phyloP scores from a whole-genome alignment of 2,113 vertebrate species.

The Cyrtonyx montezumae region DNA sequence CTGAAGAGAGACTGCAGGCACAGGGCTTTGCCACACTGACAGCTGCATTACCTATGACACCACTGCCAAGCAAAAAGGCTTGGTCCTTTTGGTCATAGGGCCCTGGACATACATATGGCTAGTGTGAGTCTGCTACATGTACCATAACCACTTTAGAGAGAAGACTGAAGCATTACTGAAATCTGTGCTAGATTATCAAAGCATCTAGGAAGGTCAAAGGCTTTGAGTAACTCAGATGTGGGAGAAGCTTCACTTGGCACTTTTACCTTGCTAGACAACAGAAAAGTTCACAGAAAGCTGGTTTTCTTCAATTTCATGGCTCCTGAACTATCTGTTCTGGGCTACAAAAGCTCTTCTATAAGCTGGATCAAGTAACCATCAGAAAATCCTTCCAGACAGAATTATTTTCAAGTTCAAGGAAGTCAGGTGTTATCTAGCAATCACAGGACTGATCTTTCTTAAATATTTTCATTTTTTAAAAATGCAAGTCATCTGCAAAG shows the following conservation, averaged over 20 bases:
- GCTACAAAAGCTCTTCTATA: neutral
- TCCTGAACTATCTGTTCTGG: neutral
- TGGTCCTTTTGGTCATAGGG: neutral
- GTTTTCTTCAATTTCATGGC: neutral
- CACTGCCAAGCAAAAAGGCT: neutral
- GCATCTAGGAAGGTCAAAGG: neutral
- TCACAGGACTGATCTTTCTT: neutral
- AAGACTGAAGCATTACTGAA: neutral
- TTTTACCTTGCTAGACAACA: neutral
- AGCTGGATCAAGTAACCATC: neutral
- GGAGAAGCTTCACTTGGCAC: neutral
- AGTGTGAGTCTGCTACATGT: too few species aligned
- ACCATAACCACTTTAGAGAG: neutral
- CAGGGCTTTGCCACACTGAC: neutral
- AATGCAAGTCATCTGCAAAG: neutral
- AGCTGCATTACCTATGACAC: neutral
- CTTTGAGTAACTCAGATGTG: neutral
- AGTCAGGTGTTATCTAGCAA: neutral
- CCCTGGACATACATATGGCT: neutral
- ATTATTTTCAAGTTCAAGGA: neutral
- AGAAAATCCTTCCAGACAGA: neutral
- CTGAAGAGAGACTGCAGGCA: neutral
- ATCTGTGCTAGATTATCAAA: neutral
- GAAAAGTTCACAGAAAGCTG: neutral
- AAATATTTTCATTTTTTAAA: neutral